These are phyloP conservation scores for Ceratotherium simum DNA, from an alignment of 2,113 vertebrate genomes.

Conservation along the genomic window DNA sequence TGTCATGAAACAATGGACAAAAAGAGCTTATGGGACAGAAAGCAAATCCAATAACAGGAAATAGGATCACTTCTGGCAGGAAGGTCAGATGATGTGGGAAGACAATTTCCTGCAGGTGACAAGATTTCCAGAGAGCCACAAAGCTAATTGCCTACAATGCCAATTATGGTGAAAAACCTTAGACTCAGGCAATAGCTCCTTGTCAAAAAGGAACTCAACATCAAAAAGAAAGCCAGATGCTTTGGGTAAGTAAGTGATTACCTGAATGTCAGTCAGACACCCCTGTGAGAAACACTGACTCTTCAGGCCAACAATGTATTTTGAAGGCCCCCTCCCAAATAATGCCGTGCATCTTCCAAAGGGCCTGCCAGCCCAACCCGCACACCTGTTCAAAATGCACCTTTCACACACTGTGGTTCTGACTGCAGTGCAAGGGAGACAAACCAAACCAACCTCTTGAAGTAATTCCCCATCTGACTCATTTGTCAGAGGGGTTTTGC, in stretches of 20 bases:
- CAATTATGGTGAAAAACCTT: slow-evolving; percentile 44
- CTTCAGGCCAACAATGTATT: neutral
- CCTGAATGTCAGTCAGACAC: neutral
- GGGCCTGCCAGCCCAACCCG: neutral
- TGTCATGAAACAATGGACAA: slow-evolving; percentile 51
- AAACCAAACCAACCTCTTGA: neutral
- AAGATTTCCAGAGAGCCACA: slow-evolving; percentile 61
- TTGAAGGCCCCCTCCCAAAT: neutral
- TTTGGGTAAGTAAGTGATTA: slow-evolving; percentile 47
- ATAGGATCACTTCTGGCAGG: slow-evolving; percentile 43
- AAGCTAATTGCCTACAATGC: slow-evolving; percentile 59
- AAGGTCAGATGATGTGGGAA: slow-evolving; percentile 40
- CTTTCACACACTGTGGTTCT: neutral
- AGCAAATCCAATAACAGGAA: slow-evolving; percentile 62
- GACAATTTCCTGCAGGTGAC: slow-evolving; percentile 62
- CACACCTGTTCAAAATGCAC: neutral
- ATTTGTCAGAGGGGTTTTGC: neutral
- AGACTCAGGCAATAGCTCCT: neutral
- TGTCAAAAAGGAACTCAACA: slow-evolving; percentile 37
- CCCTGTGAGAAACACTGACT: neutral
- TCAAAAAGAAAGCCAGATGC: neutral
- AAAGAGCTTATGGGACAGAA: slow-evolving; percentile 52
- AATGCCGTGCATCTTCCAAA: neutral
- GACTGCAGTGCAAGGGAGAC: neutral
- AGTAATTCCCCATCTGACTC: neutral